Base-by-base conservation (phyloP, 2,113 vertebrate genomes). In the Myocastor coypus region DNA sequence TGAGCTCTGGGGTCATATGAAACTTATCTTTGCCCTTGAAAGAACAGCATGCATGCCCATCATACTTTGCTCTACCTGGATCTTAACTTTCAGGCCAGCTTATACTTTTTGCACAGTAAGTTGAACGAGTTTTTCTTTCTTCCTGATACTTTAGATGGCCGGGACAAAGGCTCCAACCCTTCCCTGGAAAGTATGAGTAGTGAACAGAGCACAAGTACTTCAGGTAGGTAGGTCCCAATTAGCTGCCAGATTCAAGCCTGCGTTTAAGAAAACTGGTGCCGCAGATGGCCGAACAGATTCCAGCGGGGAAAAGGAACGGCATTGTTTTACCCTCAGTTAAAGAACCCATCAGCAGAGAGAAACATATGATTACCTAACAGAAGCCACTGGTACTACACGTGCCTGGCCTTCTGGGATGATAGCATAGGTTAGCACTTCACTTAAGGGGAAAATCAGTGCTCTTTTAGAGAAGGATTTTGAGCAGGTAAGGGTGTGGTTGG, bases 171-270 rank as follows among this genome's bases (percentile, higher is more conserved):
- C 87, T 98, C 96, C 77, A 97, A 97, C 42, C 90, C 97, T 19
- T 98, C 98, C 0, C 32, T 98, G 42, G 99, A 99, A 96, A 99
- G 98, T 89, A 98, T 98, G 59, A 99, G 98, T 16, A 99, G 99
- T 16, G 99, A 99, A 71, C 97, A 99, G 86, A 99, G 99, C 98
- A 98, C 99, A 40, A 99, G 99, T 68, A 98, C 99, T 59, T 99
- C 99, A 98, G 99, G 99, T 99, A 98, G 89, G 87, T 42, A 91
- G 5, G 3, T 57, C 64, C 71, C 68, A 32, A 5, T 52, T 46
- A 37, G 34, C 9, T 83, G 42, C 71, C 85, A n/a, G 34, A 66
- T 42, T 37, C 3, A 40, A 77, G 26, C 20, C 16, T 52, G 0
- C 57, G 52, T 77, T 87, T 57, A 69, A 26, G 91, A 73, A 69